Evolutionary conservation across 2,113 vertebrate genomes (phyloP).

Genomic region (Holacanthus passer): DNA sequence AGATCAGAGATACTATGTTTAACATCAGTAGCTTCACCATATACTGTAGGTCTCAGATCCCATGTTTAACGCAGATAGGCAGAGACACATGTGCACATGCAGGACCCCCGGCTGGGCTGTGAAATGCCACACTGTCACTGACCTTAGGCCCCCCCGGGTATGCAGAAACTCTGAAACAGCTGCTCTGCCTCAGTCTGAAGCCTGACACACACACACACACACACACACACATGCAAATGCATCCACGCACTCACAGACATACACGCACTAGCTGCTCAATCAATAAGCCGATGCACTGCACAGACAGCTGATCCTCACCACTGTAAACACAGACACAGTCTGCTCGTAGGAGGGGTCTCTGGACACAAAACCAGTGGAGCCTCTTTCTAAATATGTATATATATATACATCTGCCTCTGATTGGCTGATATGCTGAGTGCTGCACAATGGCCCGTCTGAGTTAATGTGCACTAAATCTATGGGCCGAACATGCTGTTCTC

Average conservation of each 20-base stretch:
- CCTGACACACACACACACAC: conserved; percentile 16
- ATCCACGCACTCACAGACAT: conserved; percentile 11
- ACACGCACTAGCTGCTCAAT: conserved; percentile 29
- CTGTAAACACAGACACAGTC: conserved; percentile 64
- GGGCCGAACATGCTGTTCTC: conserved; percentile 58
- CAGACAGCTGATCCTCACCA: conserved; percentile 62
- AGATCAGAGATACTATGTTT: conserved; percentile 1
- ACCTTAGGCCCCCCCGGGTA: conserved; percentile 48
- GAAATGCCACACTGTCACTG: conserved; percentile 68
- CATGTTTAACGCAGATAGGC: conserved; percentile 34
- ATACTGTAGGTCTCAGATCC: conserved; percentile 9
- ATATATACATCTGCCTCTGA: conserved; percentile 6
- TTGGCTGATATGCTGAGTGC: conserved; percentile 26
- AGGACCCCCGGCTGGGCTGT: conserved; percentile 38
- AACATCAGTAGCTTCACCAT: neutral
- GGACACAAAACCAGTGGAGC: conserved; percentile 12
- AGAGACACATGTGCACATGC: conserved; percentile 45
- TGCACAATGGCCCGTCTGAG: conserved; percentile 20
- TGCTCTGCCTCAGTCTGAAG: conserved; percentile 56
- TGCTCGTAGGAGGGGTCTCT: conserved; percentile 14
- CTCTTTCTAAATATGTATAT: conserved; percentile 32
- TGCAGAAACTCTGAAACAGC: conserved; percentile 71
- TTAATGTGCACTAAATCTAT: conserved; percentile 48
- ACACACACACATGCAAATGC: conserved; percentile 20
- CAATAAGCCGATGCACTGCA: conserved; percentile 33